Evolutionary conservation across 2,797 vertebrate genomes (phyloP), one percentile per base, ranked within the genome.

Genomic region (Hylomyscus alleni): DNA sequence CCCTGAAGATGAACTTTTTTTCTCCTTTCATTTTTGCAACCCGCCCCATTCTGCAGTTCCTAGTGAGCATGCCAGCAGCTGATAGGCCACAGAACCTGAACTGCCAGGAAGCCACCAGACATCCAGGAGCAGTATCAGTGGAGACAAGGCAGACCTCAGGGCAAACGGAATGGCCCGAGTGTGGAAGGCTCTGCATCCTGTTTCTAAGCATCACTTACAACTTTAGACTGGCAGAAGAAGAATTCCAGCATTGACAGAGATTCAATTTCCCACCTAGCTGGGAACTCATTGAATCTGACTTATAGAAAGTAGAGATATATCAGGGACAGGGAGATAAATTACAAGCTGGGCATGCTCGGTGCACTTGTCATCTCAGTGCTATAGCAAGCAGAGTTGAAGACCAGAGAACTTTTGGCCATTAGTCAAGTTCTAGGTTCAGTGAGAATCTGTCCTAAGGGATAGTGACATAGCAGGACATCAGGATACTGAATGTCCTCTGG

Each of bases 1-100:
- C 31, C 20, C 1, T 0, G 13, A 20, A 40, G 13, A 15, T 8
- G 9, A 19, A 20, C 17, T 0, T n/a, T 17, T 26, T 22, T 3
- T 26, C 4, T n/a, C 1, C 15, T 13, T 10, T 0, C 9, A 1
- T 12, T 50, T 3, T 5, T 50, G 1, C 0, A 1, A 0, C 12
- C 69, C 31, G 0, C n/a, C 34, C 2, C 14, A 6, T 5, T 52
- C 44, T 3, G 29, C 4, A 26, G 37, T 1, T 82, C 7, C 24
- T 54, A 4, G 4, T 11, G 31, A 78, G 15, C 20, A 5, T 0
- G 0, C 37, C 56, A 6, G 34, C n/a, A 56, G 44, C 34, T 77
- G n/a, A 72, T 52, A 2, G 0, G 15, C 19, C 29, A 12, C 4
- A 56, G 50, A 62, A 72, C 6, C n/a, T 37, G 40, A n/a, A 34